A percentile compares a stretch with the other conserved stretches of the same genome.
Evolutionary conservation across 2,113 vertebrate genomes (phyloP).

Genomic region (Zosterops pallidus): DNA sequence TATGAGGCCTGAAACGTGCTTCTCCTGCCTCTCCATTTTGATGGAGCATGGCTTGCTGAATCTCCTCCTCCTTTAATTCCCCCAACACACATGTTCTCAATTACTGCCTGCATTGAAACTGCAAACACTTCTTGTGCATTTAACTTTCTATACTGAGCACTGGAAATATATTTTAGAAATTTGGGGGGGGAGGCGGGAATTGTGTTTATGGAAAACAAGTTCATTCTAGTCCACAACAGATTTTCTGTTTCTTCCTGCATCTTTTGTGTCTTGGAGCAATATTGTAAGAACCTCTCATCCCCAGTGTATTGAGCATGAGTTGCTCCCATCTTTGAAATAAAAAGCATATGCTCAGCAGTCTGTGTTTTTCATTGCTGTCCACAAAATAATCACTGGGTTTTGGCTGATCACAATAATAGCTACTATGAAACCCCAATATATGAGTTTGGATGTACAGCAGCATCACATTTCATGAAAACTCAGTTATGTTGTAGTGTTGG

Average conservation of each 20-base stretch:
- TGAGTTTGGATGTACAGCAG: not conserved
- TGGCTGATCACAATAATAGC: not conserved
- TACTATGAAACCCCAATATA: not conserved
- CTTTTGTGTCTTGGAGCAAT: not conserved
- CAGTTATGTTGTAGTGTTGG: not conserved
- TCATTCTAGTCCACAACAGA: not conserved
- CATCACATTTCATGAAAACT: not conserved
- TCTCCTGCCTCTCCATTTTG: rapidly evolving
- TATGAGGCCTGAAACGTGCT: not conserved
- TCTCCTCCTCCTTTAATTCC: not conserved
- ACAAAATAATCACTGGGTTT: not conserved
- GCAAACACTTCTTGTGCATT: conserved; percentile 2
- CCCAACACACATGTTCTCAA: conserved; percentile 27
- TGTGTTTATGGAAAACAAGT: conserved; percentile 30
- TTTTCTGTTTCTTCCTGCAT: not conserved
- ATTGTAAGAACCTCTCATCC: not conserved
- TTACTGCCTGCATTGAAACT: conserved; percentile 29
- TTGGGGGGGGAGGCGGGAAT: conserved; percentile 26
- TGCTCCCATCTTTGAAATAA: conserved; percentile 10
- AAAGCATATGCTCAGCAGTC: conserved; percentile 4
- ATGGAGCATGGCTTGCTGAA: not conserved
- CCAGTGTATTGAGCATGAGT: not conserved
- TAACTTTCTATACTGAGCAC: conserved; percentile 5
- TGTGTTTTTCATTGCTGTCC: conserved; percentile 16
- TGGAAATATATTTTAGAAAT: conserved; percentile 42